Conservation (phyloP, 2,888 invertebrate genomes). For the Ischnus inquisitorius region DNA sequence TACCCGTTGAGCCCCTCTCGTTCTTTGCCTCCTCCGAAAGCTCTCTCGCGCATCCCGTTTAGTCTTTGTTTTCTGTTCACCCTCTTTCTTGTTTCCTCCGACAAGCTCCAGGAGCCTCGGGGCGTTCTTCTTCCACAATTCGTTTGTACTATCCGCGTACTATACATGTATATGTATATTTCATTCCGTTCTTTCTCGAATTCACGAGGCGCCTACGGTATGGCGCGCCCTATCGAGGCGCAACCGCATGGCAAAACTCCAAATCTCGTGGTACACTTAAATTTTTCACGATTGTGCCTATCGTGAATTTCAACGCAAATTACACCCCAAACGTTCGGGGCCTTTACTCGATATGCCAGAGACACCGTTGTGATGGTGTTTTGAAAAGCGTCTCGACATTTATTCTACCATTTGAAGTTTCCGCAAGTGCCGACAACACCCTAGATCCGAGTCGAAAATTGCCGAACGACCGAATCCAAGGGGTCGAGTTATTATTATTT, state of each 20-base stretch:
- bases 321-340: conserved; percentile 15
- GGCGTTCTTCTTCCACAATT: conserved; percentile 43
- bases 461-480: not conserved
- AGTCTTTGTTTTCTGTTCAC: conserved; percentile 40
- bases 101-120: conserved; percentile 38
- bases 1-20: conserved; percentile 19
- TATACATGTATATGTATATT: conserved; percentile 41
- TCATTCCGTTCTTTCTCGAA: conserved; percentile 49
- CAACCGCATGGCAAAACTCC: conserved; percentile 46
- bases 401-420: conserved; percentile 25
- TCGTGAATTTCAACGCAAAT: conserved; percentile 39
- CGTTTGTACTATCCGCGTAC: conserved; percentile 7
- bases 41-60: conserved; percentile 42
- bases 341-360: not conserved
- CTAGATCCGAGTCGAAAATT: conserved; percentile 6
- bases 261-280: conserved; percentile 38
- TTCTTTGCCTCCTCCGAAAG: conserved; percentile 13
- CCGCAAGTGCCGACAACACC: conserved; percentile 20
- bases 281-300: conserved; percentile 44
- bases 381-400: not conserved
- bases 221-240: conserved; percentile 20
- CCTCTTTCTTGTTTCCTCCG: conserved; percentile 41
- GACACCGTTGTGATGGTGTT: conserved; percentile 6
- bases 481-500: conserved; percentile 17
- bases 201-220: conserved; percentile 47